These are phyloP conservation scores for Aspidoscelis tigris DNA, from an alignment of 2,113 vertebrate genomes.

Conservation along the genomic window DNA sequence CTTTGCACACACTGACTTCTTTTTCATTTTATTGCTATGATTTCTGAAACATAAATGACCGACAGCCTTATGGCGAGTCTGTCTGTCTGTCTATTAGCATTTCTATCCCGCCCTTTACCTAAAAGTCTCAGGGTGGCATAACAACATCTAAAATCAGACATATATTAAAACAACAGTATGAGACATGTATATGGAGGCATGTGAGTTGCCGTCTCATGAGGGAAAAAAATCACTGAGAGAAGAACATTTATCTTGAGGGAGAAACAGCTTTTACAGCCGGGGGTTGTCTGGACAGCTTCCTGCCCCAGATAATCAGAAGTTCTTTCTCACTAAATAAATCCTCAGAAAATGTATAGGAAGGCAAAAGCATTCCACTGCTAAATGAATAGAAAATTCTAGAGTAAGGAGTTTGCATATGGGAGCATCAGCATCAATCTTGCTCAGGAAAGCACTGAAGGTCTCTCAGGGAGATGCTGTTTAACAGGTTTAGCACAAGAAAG, in stretches of 20 bases:
- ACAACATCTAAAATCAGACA: too few relatives aligned
- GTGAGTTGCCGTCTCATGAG: too few relatives aligned
- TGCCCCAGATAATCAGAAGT: background rate
- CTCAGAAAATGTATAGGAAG: background rate
- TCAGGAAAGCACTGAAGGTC: background rate
- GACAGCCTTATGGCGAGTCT: background rate
- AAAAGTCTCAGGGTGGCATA: too few relatives aligned
- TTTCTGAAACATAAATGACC: background rate
- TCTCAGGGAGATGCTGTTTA: background rate
- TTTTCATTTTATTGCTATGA: fast-evolving
- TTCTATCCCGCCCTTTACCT: too few relatives aligned
- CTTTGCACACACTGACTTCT: fast-evolving
- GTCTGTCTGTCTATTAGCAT: background rate
- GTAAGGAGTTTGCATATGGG: background rate
- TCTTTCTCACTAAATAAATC: background rate
- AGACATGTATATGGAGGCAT: background rate
- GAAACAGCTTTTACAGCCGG: background rate
- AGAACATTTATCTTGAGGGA: background rate
- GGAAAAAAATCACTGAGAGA: background rate
- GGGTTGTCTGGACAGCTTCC: background rate
- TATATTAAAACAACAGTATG: too few relatives aligned
- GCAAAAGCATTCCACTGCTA: background rate
- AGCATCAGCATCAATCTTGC: background rate
- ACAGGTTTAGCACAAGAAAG: background rate
- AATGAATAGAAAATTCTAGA: background rate